These are phyloP conservation scores for Conger conger DNA, from an alignment of 2,113 vertebrate species.

Conservation along the genomic window DNA sequence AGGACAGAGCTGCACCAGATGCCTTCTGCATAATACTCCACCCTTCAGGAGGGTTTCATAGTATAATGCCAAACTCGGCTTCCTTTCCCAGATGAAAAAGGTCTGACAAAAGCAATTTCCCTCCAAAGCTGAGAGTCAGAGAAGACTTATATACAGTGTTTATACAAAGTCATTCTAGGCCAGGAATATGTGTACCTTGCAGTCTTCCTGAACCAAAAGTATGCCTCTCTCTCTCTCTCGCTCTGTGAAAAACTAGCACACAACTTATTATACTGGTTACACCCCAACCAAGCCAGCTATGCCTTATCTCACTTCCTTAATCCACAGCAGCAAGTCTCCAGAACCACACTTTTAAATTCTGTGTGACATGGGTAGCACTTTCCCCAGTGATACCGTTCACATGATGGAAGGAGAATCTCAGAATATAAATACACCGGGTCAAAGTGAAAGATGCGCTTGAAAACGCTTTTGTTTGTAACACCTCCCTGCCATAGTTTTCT, in stretches of 20 bases:
- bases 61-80: conserved; percentile 34
- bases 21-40: conserved; percentile 42
- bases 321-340: background rate
- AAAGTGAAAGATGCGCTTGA: conserved; percentile 35
- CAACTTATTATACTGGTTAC: conserved; percentile 8
- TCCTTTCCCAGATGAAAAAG: background rate
- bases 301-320: conserved; percentile 12
- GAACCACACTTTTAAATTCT: background rate
- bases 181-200: background rate
- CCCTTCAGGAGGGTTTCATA: conserved; percentile 40
- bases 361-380: conserved; percentile 28
- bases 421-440: conserved; percentile 9
- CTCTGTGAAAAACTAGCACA: conserved; percentile 21
- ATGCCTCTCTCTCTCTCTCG: background rate
- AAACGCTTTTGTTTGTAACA: background rate
- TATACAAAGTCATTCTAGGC: background rate
- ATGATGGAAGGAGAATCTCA: conserved; percentile 48
- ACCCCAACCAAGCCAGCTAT: conserved; percentile 9
- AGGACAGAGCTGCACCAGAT: background rate
- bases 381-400: conserved; percentile 32
- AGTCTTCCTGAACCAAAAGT: background rate
- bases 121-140: background rate
- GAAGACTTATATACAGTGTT: background rate
- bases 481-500: background rate
- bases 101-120: background rate